Conservation (phyloP, 1,140 invertebrate species). For the Drosophila sturtevanti region DNA sequence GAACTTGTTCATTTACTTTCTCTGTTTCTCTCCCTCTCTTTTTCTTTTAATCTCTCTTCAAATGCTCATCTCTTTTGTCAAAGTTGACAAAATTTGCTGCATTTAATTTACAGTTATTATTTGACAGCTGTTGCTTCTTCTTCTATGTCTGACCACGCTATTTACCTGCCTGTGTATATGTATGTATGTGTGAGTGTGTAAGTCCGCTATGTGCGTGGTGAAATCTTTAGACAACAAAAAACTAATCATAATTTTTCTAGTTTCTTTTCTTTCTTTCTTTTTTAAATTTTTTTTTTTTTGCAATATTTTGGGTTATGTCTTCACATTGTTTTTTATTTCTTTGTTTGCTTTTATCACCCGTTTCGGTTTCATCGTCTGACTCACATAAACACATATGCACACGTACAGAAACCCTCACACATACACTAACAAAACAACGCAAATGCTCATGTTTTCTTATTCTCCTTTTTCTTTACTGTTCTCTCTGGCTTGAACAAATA, state of each 20-base stretch:
- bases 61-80: slow-evolving; percentile 4
- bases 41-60: slow-evolving; percentile 21
- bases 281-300: slow-evolving; percentile 43
- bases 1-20: slow-evolving; percentile 5
- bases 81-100: slow-evolving; percentile 15
- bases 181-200: slow-evolving; percentile 10
- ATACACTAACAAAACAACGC: slow-evolving; percentile 10
- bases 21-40: slow-evolving; percentile 15
- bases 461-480: slow-evolving; percentile 8
- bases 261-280: slow-evolving; percentile 12
- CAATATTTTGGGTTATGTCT: slow-evolving; percentile 56
- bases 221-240: slow-evolving; percentile 52
- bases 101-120: slow-evolving; percentile 27
- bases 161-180: slow-evolving; percentile 27
- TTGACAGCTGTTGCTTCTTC: slow-evolving; percentile 28
- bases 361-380: slow-evolving; percentile 55
- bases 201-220: slow-evolving; percentile 26
- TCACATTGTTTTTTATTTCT: slow-evolving; percentile 60
- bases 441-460: slow-evolving; percentile 50
- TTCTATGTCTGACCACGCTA: slow-evolving; percentile 10
- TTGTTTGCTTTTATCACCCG: slow-evolving; percentile 74
- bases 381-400: slow-evolving; percentile 46
- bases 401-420: slow-evolving; percentile 17
- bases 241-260: slow-evolving; percentile 46
- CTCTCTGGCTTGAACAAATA: slow-evolving; percentile 13